Conservation (phyloP, 1,140 invertebrate species). For the Eciton burchellii region DNA sequence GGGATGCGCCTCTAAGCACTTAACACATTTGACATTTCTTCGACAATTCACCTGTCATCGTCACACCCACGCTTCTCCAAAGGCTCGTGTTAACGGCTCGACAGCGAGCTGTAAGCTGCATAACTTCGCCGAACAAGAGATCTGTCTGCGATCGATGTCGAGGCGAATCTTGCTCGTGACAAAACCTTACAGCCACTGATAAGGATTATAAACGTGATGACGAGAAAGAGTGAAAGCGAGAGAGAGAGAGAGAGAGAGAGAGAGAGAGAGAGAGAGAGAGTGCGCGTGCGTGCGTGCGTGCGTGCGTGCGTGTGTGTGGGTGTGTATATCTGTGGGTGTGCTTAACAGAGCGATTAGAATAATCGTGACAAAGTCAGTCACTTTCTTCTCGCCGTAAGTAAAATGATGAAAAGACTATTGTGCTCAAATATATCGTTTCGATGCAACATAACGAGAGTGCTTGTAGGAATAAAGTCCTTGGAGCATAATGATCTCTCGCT, state of each 20-base stretch:
- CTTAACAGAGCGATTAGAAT: slow-evolving; percentile 14
- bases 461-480: slow-evolving; percentile 30
- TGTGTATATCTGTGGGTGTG: no score
- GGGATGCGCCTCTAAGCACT: background rate
- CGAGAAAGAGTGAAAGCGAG: no score
- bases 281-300: no score
- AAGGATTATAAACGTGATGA: slow-evolving; percentile 26
- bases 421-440: slow-evolving; percentile 36
- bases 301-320: no score
- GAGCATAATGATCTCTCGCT: slow-evolving; percentile 7
- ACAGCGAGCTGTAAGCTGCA: slow-evolving; percentile 11
- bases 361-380: slow-evolving; percentile 21
- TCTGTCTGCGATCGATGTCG: background rate
- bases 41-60: slow-evolving; percentile 35
- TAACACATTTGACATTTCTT: slow-evolving; percentile 46
- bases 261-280: no score
- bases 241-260: no score
- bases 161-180: slow-evolving; percentile 30
- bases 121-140: slow-evolving; percentile 16
- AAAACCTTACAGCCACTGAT: slow-evolving; percentile 16
- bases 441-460: slow-evolving; percentile 17
- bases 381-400: slow-evolving; percentile 17
- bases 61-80: slow-evolving; percentile 34
- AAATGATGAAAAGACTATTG: slow-evolving; percentile 24
- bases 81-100: slow-evolving; percentile 52